These are phyloP conservation scores for Platorchestia sp. DNA, from an alignment of 1,140 invertebrate genomes.

Conservation along the genomic window DNA sequence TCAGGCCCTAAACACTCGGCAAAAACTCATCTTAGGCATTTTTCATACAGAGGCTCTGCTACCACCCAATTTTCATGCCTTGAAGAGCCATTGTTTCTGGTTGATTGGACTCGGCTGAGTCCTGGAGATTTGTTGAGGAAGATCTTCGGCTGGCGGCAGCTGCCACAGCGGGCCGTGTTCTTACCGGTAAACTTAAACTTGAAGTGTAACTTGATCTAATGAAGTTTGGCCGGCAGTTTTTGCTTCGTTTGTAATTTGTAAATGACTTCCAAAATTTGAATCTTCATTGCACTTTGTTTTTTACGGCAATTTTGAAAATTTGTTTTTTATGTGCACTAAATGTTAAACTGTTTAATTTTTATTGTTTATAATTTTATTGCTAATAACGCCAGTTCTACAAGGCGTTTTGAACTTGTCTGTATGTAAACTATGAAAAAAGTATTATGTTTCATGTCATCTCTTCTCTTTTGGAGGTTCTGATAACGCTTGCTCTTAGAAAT, in stretches of 20 bases:
- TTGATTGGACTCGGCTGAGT: constrained; percentile 4
- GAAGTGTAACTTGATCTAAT: neutral
- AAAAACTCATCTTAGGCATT: constrained; percentile 27
- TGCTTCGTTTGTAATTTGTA: neutral
- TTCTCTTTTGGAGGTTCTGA: too few species aligned
- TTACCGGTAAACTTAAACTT: neutral
- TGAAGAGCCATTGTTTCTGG: constrained; percentile 13
- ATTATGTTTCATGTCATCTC: too few species aligned
- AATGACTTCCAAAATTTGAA: neutral
- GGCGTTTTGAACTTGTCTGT: too few species aligned
- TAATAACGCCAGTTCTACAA: too few species aligned
- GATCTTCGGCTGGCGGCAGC: neutral
- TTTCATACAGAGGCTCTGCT: constrained; percentile 1
- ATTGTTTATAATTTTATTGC: too few species aligned
- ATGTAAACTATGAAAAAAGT: too few species aligned
- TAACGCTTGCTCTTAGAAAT: too few species aligned
- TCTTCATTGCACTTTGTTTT: neutral
- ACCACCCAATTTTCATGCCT: constrained; percentile 15
- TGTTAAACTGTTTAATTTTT: too few species aligned
- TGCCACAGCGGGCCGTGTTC: neutral
- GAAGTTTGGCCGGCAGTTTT: neutral
- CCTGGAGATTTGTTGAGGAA: neutral
- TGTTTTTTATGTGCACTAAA: too few species aligned
- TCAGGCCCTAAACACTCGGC: neutral
- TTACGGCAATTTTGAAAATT: neutral